Evolutionary conservation across 2,797 vertebrate genomes (phyloP).

Genomic region (Spea hammondii): DNA sequence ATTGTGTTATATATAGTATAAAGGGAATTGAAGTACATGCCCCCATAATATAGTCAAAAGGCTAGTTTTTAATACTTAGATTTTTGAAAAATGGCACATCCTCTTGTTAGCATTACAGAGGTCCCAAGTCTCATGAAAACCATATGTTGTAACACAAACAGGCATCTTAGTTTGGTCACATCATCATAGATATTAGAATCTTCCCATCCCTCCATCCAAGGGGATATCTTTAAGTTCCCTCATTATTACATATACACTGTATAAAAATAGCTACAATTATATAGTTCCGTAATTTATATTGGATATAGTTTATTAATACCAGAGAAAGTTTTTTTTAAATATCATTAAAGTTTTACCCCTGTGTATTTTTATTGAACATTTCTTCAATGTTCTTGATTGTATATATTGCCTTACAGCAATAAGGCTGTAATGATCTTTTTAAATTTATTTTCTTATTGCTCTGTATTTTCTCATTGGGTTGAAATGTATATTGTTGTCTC

Average conservation of each 20-base stretch:
- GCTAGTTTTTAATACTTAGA: too few relatives aligned
- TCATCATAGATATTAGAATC: too few relatives aligned
- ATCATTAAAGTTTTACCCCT: neutral
- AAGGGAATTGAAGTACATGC: too few relatives aligned
- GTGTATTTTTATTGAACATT: neutral
- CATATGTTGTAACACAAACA: too few relatives aligned
- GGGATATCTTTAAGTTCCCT: conserved; percentile 16
- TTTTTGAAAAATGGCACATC: too few relatives aligned
- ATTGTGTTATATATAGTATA: too few relatives aligned
- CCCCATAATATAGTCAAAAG: too few relatives aligned
- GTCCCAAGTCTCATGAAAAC: too few relatives aligned
- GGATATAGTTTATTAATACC: conserved; percentile 1
- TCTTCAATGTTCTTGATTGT: neutral
- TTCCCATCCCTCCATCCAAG: neutral
- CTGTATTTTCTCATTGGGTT: conserved; percentile 4
- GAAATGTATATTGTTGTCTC: conserved; percentile 29
- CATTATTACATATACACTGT: neutral
- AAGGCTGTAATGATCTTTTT: neutral
- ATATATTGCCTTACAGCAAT: neutral
- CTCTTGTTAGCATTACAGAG: too few relatives aligned
- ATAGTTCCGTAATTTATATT: conserved; percentile 1
- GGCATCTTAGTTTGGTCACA: too few relatives aligned
- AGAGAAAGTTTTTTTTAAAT: neutral
- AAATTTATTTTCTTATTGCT: conserved; percentile 18
- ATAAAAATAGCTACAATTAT: neutral